Evolutionary conservation across 2,888 invertebrate genomes (phyloP).

Genomic region (Podotricha telesiphe): DNA sequence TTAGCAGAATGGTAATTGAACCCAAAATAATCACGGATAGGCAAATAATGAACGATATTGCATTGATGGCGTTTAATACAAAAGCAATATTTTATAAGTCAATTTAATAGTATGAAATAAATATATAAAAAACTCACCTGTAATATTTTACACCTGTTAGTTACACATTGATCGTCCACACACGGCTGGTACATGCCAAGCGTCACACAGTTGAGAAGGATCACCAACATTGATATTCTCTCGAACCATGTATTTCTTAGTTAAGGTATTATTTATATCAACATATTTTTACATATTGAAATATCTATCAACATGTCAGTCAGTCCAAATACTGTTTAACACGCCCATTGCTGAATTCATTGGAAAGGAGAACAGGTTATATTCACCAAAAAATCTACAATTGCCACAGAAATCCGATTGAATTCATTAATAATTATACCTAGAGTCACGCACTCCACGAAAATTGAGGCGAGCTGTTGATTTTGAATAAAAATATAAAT

Average conservation of each 20-base stretch:
- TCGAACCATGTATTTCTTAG: slow-evolving; percentile 95
- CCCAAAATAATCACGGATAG: too few species aligned
- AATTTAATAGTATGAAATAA: neutral
- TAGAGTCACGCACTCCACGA: neutral
- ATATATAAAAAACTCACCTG: slow-evolving; percentile 85
- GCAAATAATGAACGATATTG: too few species aligned
- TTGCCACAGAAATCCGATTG: too few species aligned
- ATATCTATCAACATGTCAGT: too few species aligned
- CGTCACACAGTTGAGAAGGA: slow-evolving; percentile 98
- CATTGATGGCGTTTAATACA: too few species aligned
- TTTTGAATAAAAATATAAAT: neutral
- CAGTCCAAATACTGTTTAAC: too few species aligned
- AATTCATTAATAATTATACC: neutral
- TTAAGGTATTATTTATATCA: slow-evolving; percentile 45
- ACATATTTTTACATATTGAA: neutral
- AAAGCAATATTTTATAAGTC: too few species aligned
- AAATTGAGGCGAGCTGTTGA: too few species aligned
- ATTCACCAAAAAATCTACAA: too few species aligned
- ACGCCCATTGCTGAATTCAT: too few species aligned
- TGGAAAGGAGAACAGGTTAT: too few species aligned
- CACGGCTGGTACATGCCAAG: slow-evolving; percentile 99
- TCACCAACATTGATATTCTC: slow-evolving; percentile 98
- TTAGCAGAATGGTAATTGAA: too few species aligned
- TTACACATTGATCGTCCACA: slow-evolving; percentile 95
- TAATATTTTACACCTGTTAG: slow-evolving; percentile 94